A percentile compares a stretch with the other conserved stretches of the same genome.
Conservation (phyloP, 2,888 invertebrate species). For the Desoria tigrina region DNA sequence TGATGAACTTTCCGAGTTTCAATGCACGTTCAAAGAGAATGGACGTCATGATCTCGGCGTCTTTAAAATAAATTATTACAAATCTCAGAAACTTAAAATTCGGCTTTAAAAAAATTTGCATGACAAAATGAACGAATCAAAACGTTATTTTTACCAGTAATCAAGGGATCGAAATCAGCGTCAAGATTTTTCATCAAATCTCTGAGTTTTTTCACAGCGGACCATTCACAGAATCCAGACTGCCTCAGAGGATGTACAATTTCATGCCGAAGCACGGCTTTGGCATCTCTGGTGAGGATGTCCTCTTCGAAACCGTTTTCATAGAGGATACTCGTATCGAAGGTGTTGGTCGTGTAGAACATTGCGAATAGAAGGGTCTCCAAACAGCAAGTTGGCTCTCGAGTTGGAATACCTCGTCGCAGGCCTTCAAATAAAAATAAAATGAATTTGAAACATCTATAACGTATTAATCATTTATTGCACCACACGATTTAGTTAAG, state of each 20-base stretch:
- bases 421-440: slow-evolving; percentile 19
- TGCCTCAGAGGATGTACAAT: slow-evolving; percentile 36
- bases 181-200: slow-evolving; percentile 31
- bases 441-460: background rate
- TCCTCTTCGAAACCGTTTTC: slow-evolving; percentile 28
- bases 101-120: background rate
- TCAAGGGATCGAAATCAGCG: slow-evolving; percentile 38
- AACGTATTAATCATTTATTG: background rate
- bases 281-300: slow-evolving; percentile 22
- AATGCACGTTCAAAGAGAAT: slow-evolving; percentile 40
- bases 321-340: slow-evolving; percentile 36
- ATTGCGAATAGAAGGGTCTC: slow-evolving; percentile 41
- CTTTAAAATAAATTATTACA: slow-evolving; percentile 12
- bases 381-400: slow-evolving; percentile 37
- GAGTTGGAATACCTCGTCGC: slow-evolving; percentile 32
- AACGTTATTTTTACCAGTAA: slow-evolving; percentile 24
- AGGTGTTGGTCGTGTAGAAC: slow-evolving; percentile 42
- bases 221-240: slow-evolving; percentile 27
- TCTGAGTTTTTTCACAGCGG: slow-evolving; percentile 28
- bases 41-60: slow-evolving; percentile 45
- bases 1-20: slow-evolving; percentile 41
- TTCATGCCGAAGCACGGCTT: slow-evolving; percentile 30
- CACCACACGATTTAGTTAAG: too few relatives aligned
- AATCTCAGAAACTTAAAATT: background rate
- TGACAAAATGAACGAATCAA: too few relatives aligned